Evolutionary conservation across 2,113 vertebrate genomes (phyloP).

Genomic region (Cromileptes altivelis): DNA sequence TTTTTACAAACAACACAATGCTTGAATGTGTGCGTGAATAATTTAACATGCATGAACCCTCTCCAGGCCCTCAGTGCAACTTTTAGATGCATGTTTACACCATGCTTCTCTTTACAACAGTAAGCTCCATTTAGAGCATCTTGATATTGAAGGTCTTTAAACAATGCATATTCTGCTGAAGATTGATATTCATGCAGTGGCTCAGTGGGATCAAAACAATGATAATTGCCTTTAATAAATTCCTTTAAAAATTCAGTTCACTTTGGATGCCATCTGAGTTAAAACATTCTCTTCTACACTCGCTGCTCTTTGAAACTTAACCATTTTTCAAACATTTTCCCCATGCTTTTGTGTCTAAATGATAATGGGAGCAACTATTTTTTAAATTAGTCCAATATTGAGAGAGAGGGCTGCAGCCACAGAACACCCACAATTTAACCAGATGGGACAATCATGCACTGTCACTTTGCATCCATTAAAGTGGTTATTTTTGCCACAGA

Average conservation of each 20-base stretch:
- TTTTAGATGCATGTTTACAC: background rate
- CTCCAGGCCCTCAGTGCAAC: background rate
- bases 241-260: background rate
- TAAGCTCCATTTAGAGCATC: background rate
- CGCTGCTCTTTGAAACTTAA: background rate
- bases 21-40: slow-evolving; percentile 1
- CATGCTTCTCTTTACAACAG: background rate
- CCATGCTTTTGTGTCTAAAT: too few relatives aligned
- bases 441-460: too few relatives aligned
- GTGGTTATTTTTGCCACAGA: too few relatives aligned
- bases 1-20: background rate
- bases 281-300: background rate
- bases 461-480: too few relatives aligned
- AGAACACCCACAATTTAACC: too few relatives aligned
- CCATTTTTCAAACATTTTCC: too few relatives aligned
- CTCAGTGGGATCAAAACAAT: background rate
- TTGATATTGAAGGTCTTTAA: background rate
- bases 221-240: too few relatives aligned
- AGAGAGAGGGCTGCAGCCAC: too few relatives aligned
- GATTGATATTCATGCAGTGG: background rate
- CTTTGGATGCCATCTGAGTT: background rate
- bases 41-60: background rate
- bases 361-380: too few relatives aligned
- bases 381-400: too few relatives aligned
- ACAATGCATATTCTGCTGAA: background rate